Base-by-base conservation (phyloP, 2,888 invertebrate genomes). In the Sepiola atlantica region DNA sequence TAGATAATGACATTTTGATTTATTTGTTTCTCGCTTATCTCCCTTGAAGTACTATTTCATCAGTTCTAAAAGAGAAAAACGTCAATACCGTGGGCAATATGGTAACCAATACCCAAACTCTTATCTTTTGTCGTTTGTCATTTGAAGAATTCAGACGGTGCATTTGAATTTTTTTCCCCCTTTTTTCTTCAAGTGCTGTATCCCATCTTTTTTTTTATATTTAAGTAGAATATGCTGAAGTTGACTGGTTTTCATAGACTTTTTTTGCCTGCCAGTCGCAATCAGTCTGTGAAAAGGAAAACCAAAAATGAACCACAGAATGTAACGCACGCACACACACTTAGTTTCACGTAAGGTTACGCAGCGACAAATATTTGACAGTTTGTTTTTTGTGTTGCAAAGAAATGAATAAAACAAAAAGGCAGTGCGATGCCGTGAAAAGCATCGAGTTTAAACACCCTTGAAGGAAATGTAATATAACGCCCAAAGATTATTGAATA, bases 391-490 rank as follows among this genome's bases (percentile, higher is more conserved):
- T n/a, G 28, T n/a, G n/a, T 28, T 12, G n/a, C 77, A n/a, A 1
- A 77, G 28, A 77, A 77, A 77, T 77, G 28, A 77, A 77, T 77
- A n/a, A 77, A 77, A 77, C 28, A 77, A n/a, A 12, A 3, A 16
- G 18, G 2, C n/a, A 77, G 14, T n/a, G 28, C 1, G 77, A 77
- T 77, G 77, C 77, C 28, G n/a, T 77, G 77, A 77, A 77, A 61
- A 77, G 77, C 28, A 77, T 77, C n/a, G 77, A 28, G 77, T 77
- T 77, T 77, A 77, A 77, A 77, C n/a, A 77, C 77, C 77, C 77
- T 77, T 77, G 77, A 77, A 77, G 77, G 77, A 77, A 77, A 77
- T 77, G 77, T n/a, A 77, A 77, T 77, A 77, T 77, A n/a, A 77
- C 77, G n/a, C 77, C 77, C 10, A 77, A 77, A 77, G 77, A 77